Base-by-base conservation (phyloP, 2,888 invertebrate species). In the Cylloceria caligata region DNA sequence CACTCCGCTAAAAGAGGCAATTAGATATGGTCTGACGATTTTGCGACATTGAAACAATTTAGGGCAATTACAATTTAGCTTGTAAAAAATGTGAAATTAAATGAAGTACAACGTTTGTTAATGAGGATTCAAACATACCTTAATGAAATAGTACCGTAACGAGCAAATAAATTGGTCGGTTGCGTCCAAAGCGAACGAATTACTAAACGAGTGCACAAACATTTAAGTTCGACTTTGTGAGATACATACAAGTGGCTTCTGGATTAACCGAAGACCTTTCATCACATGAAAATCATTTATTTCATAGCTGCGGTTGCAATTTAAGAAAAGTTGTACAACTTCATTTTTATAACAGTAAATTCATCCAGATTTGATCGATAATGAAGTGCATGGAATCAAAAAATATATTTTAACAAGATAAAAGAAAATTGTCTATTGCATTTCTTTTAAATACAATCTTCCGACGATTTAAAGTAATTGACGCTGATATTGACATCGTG, bases 111-210 rank as follows among this genome's bases (percentile, higher is more conserved):
- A 55, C 55, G 13, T 24, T n/a, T 55, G 5, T 13, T 27, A 55
- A 55, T 55, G 27, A 55, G 24, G n/a, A 16, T 27, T 55, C 27
- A 55, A 55, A 55, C 27, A 27, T 27, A 3, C 19, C 24, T 21
- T 11, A 27, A 55, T 27, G 55, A 27, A 27, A 55, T 47, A 55
- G 13, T 55, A 6, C 27, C 27, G 9, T 27, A 55, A 55, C 55
- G 55, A 27, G 55, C 55, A 55, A 55, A 27, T 55, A 55, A 55
- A 55, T 27, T 55, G 55, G 55, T 55, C n/a, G 27, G 55, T 55
- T 27, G 27, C 24, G 55, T n/a, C 27, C 55, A 27, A 55, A 27
- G 27, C 24, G 13, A 27, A 55, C 27, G 13, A 27, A 27, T 55
- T 11, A 27, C 24, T 13, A 13, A 27, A 30, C 55, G 13, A 27